Evolutionary conservation across 2,113 vertebrate genomes (phyloP).

Genomic region (Patagioenas fasciata): DNA sequence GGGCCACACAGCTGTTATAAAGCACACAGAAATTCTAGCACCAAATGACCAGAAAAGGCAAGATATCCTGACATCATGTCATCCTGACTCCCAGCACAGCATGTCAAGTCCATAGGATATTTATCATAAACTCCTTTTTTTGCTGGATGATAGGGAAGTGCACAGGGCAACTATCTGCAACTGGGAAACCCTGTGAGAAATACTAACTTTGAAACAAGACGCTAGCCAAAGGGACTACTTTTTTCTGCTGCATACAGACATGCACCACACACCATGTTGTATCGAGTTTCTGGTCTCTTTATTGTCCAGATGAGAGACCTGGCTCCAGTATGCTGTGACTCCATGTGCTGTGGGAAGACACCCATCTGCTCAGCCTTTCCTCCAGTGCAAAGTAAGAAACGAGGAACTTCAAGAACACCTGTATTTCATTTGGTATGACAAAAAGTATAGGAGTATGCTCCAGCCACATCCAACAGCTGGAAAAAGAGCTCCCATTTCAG

Average conservation of each 20-base stretch:
- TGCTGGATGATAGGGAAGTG: neutral
- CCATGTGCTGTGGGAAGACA: neutral
- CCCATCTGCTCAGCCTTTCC: neutral
- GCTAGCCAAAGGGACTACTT: neutral
- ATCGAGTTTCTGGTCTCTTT: neutral
- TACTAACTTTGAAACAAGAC: neutral
- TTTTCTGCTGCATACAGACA: neutral
- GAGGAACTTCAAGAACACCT: neutral
- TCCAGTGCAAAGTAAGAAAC: neutral
- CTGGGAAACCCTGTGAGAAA: neutral
- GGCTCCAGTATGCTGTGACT: neutral
- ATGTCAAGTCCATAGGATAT: neutral
- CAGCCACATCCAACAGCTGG: neutral
- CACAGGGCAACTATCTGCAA: neutral
- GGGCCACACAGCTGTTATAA: neutral
- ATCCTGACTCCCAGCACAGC: neutral
- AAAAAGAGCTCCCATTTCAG: neutral
- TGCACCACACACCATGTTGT: rapidly evolving
- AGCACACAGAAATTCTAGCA: neutral
- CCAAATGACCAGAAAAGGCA: neutral
- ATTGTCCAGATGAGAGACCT: neutral
- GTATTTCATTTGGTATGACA: neutral
- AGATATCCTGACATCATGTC: neutral
- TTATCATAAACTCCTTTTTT: neutral
- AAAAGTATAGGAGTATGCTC: neutral